These are phyloP conservation scores for Cantharis rufa DNA, from an alignment of 2,888 invertebrate species.

Conservation along the genomic window DNA sequence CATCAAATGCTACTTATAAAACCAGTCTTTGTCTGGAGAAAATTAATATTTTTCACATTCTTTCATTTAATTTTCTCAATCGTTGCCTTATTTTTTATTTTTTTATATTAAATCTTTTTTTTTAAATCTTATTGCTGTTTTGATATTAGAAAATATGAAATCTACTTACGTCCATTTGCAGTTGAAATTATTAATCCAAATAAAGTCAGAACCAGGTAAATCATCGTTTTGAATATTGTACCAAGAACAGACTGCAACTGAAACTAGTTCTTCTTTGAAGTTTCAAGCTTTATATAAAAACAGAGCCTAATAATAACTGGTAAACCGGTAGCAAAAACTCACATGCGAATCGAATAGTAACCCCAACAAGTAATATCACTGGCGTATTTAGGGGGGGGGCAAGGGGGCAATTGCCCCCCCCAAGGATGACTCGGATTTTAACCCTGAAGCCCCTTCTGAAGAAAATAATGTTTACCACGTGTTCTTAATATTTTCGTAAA, in stretches of 20 bases:
- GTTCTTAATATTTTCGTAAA: too few relatives aligned
- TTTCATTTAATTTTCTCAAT: too few relatives aligned
- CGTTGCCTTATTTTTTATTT: too few relatives aligned
- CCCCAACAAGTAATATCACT: too few relatives aligned
- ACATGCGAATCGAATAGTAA: too few relatives aligned
- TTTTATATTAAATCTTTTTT: too few relatives aligned
- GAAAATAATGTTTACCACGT: too few relatives aligned
- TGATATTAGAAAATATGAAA: not conserved
- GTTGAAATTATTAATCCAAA: not conserved
- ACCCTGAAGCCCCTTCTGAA: too few relatives aligned
- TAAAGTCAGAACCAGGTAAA: not conserved
- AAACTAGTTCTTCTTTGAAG: conserved; percentile 19
- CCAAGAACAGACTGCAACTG: not conserved
- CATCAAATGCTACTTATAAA: not conserved
- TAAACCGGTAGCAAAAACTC: conserved; percentile 5
- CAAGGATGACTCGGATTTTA: too few relatives aligned
- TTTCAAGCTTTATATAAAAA: conserved; percentile 13
- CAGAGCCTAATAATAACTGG: conserved; percentile 4
- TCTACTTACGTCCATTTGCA: conserved; percentile 18
- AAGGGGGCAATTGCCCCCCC: too few relatives aligned
- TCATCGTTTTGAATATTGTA: not conserved
- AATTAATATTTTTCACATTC: too few relatives aligned
- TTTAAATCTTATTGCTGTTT: not conserved
- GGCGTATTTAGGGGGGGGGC: too few relatives aligned
- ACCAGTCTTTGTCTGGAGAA: not conserved